A percentile compares a stretch with the other conserved stretches of the same genome.
Evolutionary conservation across 2,113 vertebrate genomes (phyloP).

Genomic region (Catharus bicknelli): DNA sequence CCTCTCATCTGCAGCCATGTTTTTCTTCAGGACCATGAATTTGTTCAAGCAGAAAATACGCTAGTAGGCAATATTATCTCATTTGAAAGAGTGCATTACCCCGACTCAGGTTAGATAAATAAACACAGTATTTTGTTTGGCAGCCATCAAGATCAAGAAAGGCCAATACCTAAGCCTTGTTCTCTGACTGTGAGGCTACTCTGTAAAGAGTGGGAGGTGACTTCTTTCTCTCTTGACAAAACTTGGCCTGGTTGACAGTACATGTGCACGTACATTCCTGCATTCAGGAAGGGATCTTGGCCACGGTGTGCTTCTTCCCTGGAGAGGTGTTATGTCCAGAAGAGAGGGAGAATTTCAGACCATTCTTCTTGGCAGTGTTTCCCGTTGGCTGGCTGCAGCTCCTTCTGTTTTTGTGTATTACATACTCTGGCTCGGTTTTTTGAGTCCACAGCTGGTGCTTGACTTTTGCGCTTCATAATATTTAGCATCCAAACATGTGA

Average conservation of each 20-base stretch:
- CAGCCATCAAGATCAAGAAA: neutral
- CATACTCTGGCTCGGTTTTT: neutral
- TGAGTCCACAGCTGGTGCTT: neutral
- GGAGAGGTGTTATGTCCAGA: neutral
- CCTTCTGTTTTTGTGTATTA: neutral
- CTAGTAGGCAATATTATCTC: neutral
- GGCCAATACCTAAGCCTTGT: neutral
- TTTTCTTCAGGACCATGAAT: neutral
- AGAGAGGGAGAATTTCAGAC: neutral
- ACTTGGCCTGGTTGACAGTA: neutral
- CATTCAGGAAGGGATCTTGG: neutral
- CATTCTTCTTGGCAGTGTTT: neutral
- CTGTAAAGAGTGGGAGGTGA: neutral
- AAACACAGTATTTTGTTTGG: neutral
- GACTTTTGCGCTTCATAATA: conserved; percentile 11
- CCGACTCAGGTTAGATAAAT: neutral
- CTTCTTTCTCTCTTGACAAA: neutral
- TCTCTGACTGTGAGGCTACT: neutral
- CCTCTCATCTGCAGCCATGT: neutral
- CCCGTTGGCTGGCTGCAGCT: neutral
- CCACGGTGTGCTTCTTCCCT: neutral
- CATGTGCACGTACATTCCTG: neutral
- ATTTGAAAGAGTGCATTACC: neutral
- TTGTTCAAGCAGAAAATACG: neutral
- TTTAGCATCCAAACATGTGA: conserved; percentile 6